Evolutionary conservation across 1,140 invertebrate genomes (phyloP).

Genomic region (Lineus longissimus): DNA sequence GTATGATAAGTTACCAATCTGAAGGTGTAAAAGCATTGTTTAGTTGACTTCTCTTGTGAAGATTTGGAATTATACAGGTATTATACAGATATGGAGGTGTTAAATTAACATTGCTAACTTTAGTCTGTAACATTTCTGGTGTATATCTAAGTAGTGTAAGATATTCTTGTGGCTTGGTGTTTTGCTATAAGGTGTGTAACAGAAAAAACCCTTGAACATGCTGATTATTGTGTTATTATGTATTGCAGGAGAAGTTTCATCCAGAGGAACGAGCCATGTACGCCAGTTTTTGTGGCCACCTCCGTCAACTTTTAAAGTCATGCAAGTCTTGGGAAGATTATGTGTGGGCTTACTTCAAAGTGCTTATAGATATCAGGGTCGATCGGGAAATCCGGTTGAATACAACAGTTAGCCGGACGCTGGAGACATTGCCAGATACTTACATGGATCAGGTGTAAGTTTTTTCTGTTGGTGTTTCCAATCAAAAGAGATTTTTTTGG

Average conservation of each 20-base stretch:
- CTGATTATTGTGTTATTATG: too few species aligned
- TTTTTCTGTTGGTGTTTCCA: conserved; percentile 1
- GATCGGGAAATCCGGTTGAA: conserved; percentile 66
- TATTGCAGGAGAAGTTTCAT: conserved; percentile 46
- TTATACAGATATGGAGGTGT: too few species aligned
- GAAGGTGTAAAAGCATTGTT: neutral
- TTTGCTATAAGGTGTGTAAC: too few species aligned
- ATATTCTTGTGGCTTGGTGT: too few species aligned
- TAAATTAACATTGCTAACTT: too few species aligned
- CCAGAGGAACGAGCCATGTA: conserved; percentile 62
- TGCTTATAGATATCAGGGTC: conserved; percentile 77
- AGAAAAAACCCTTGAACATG: too few species aligned
- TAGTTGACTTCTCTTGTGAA: neutral
- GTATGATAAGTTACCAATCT: neutral
- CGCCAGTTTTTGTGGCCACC: conserved; percentile 78
- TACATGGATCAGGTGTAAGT: conserved; percentile 73
- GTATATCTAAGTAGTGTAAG: too few species aligned
- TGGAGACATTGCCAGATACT: conserved; percentile 63
- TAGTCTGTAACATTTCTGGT: too few species aligned
- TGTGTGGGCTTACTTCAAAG: conserved; percentile 82
- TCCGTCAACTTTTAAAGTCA: conserved; percentile 68
- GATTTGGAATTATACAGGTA: too few species aligned
- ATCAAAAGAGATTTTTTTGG: too few species aligned
- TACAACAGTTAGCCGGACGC: conserved; percentile 29
- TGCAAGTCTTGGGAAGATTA: conserved; percentile 83